Percentiles rank a stretch among this genome's conserved stretches.
These are phyloP conservation scores for Apis florea DNA, from an alignment of 1,140 invertebrate genomes.

Conservation along the genomic window DNA sequence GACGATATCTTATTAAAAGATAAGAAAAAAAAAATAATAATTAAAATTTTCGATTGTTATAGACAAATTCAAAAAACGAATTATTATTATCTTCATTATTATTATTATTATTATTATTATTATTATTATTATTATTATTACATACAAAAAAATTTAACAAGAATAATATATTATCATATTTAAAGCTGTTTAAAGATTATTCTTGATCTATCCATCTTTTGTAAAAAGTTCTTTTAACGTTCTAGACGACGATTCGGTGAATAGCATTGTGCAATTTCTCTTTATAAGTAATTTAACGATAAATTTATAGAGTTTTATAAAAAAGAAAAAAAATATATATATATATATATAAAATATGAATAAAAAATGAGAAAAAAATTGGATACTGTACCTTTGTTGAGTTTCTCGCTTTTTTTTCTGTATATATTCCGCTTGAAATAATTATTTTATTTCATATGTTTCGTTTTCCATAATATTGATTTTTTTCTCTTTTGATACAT, in stretches of 20 bases:
- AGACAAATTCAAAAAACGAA: slow-evolving; percentile 15
- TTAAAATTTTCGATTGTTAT: slow-evolving; percentile 40
- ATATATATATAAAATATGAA: slow-evolving; percentile 11
- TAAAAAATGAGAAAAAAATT: not conserved
- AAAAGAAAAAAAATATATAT: not conserved
- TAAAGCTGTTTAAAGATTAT: slow-evolving; percentile 1
- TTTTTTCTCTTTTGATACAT: not conserved
- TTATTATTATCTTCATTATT: not conserved
- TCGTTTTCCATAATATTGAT: not conserved
- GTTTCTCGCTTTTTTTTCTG: not conserved
- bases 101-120: slow-evolving; percentile 11
- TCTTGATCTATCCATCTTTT: not conserved
- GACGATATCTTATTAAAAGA: slow-evolving; percentile 23
- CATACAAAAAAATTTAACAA: slow-evolving; percentile 24
- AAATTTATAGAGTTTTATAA: slow-evolving; percentile 40
- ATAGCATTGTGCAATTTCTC: not conserved
- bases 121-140: slow-evolving; percentile 21
- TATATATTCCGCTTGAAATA: too few species aligned
- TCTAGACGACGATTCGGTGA: slow-evolving; percentile 1
- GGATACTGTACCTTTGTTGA: not conserved
- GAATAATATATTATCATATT: slow-evolving; percentile 24
- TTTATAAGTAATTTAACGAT: slow-evolving; percentile 54
- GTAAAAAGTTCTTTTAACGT: not conserved
- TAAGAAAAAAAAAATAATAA: not conserved
- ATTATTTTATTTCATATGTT: not conserved